These are phyloP conservation scores for Melangyna quadrimaculata DNA, from an alignment of 2,888 invertebrate genomes.

Conservation along the genomic window DNA sequence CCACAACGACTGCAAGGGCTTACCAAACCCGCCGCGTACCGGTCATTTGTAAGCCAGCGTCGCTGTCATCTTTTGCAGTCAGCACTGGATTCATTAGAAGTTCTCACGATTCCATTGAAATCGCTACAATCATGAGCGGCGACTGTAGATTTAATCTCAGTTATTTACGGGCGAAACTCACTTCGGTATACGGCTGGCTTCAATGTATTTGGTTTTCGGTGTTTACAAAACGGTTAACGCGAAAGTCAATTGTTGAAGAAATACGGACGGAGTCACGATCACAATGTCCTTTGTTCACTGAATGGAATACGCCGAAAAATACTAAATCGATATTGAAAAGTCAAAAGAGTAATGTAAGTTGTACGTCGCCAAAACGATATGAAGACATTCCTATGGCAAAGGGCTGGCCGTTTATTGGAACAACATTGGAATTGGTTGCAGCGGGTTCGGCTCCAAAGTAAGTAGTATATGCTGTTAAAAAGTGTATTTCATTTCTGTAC, in stretches of 20 bases:
- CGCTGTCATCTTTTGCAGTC: constrained; percentile 39
- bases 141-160: constrained; percentile 33
- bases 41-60: constrained; percentile 44
- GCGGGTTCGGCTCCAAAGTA: constrained; percentile 84
- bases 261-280: constrained; percentile 8
- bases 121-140: constrained; percentile 41
- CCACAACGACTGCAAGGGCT: not conserved
- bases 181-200: constrained; percentile 40
- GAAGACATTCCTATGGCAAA: constrained; percentile 82
- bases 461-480: constrained; percentile 64
- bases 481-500: not conserved
- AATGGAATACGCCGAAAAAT: not conserved
- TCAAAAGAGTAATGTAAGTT: not conserved
- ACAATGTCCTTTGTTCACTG: constrained; percentile 1
- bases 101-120: constrained; percentile 21
- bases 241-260: not conserved
- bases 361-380: constrained; percentile 72
- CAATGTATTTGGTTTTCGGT: constrained; percentile 38
- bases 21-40: constrained; percentile 10
- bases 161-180: constrained; percentile 42
- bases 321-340: not conserved
- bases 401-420: constrained; percentile 83
- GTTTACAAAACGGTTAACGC: constrained; percentile 10
- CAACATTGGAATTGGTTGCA: constrained; percentile 82
- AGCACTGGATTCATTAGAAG: constrained; percentile 49